These are phyloP conservation scores for Euwallacea similis DNA, from an alignment of 1,140 invertebrate species.

Conservation along the genomic window DNA sequence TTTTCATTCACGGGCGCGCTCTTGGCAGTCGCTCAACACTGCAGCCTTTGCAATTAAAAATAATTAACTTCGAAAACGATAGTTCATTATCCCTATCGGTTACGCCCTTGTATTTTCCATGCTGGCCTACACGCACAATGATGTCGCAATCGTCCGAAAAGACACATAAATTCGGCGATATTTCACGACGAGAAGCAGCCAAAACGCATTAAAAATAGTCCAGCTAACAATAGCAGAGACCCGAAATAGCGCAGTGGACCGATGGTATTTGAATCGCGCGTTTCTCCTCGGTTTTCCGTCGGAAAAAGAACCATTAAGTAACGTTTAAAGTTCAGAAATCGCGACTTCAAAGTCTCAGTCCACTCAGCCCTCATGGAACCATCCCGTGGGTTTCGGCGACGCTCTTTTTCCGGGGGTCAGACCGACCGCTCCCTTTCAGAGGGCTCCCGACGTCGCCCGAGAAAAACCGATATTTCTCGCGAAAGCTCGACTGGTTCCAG, in stretches of 20 bases:
- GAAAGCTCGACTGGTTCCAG: constrained; percentile 65
- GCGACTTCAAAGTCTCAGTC: not conserved
- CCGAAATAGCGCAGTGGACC: constrained; percentile 24
- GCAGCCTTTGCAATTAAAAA: constrained; percentile 4
- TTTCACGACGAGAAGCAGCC: not conserved
- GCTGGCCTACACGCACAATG: too few relatives aligned
- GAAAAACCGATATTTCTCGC: constrained; percentile 58
- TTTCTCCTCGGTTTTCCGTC: not conserved
- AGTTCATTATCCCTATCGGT: not conserved
- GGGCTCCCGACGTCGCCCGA: constrained; percentile 59
- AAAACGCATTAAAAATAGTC: constrained; percentile 24
- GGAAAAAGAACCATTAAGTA: not conserved
- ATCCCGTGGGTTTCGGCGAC: constrained; percentile 6
- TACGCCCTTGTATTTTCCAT: not conserved
- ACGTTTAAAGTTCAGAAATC: not conserved
- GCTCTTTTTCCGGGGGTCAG: constrained; percentile 32
- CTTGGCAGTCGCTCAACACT: constrained; percentile 8
- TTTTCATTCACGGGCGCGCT: not conserved
- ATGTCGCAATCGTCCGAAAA: too few relatives aligned
- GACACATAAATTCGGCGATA: not conserved
- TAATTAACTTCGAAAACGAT: not conserved
- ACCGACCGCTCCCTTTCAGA: constrained; percentile 62
- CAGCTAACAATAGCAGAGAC: constrained; percentile 26
- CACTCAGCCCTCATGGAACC: constrained; percentile 16
- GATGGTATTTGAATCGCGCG: constrained; percentile 17